Evolutionary conservation across 2,797 vertebrate genomes (phyloP).

Genomic region (Esox lucius): DNA sequence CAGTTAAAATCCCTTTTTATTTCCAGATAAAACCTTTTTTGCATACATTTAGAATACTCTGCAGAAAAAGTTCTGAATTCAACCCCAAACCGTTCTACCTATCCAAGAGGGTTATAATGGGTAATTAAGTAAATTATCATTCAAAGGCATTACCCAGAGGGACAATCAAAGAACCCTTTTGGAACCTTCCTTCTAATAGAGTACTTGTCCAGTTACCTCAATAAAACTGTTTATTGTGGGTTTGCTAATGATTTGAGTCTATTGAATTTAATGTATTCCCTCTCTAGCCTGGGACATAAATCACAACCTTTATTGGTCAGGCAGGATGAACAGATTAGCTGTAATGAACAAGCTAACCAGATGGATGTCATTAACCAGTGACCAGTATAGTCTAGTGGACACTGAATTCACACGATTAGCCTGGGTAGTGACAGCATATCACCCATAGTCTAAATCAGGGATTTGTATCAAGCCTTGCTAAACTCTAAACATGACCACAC

Average conservation of each 20-base stretch:
- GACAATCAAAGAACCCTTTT: too few species aligned
- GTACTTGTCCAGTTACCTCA: neutral
- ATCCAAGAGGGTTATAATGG: too few species aligned
- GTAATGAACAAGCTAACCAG: neutral
- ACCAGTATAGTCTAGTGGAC: neutral
- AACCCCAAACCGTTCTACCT: too few species aligned
- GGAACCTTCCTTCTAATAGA: too few species aligned
- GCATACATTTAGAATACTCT: too few species aligned
- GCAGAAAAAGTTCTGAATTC: too few species aligned
- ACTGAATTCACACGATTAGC: neutral
- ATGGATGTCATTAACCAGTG: neutral
- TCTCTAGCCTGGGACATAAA: neutral
- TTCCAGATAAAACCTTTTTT: too few species aligned
- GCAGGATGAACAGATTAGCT: neutral
- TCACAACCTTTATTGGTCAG: neutral
- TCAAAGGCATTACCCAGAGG: too few species aligned
- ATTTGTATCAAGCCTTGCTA: neutral
- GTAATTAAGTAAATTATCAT: too few species aligned
- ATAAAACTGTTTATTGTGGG: neutral
- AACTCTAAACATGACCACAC: neutral
- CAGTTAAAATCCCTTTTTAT: too few species aligned
- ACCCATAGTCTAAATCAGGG: neutral
- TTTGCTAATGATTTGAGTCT: neutral
- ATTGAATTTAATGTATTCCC: neutral
- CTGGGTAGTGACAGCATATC: neutral